Evolutionary conservation across 2,113 vertebrate genomes (phyloP).

Genomic region (Plestiodon gilberti): DNA sequence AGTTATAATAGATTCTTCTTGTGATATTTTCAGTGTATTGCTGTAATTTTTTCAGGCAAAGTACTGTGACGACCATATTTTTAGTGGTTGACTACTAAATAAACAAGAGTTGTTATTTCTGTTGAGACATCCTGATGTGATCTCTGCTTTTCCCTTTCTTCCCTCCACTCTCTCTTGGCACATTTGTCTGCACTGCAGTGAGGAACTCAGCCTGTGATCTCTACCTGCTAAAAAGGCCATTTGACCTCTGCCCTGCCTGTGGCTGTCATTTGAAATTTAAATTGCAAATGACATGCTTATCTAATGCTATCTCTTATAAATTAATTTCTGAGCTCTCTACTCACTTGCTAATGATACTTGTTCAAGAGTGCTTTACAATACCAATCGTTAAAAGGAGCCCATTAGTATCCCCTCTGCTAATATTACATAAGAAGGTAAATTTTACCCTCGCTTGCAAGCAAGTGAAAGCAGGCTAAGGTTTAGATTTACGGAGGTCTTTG

Average conservation of each 20-base stretch:
- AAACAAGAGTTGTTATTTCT: not conserved
- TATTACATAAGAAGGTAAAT: constrained; percentile 61
- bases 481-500: not conserved
- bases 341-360: constrained; percentile 65
- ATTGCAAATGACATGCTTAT: constrained; percentile 52
- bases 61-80: not conserved
- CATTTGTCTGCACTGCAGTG: no score
- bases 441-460: constrained; percentile 65
- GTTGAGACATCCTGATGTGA: not conserved
- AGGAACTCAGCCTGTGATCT: not conserved
- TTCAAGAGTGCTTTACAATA: constrained; percentile 71
- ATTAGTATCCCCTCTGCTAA: constrained; percentile 68
- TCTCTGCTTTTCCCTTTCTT: not conserved
- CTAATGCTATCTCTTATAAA: constrained; percentile 48
- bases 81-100: not conserved
- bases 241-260: constrained; percentile 38
- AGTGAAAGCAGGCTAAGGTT: not conserved
- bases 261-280: constrained; percentile 35
- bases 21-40: not conserved
- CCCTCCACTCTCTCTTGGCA: not conserved
- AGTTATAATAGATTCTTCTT: not conserved
- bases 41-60: not conserved
- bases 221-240: constrained; percentile 2
- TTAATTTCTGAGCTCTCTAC: constrained; percentile 63
- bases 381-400: constrained; percentile 71